Evolutionary conservation across 1,140 invertebrate species (phyloP), one percentile per base, ranked within the genome.

Genomic region (Marisa cornuarietis): DNA sequence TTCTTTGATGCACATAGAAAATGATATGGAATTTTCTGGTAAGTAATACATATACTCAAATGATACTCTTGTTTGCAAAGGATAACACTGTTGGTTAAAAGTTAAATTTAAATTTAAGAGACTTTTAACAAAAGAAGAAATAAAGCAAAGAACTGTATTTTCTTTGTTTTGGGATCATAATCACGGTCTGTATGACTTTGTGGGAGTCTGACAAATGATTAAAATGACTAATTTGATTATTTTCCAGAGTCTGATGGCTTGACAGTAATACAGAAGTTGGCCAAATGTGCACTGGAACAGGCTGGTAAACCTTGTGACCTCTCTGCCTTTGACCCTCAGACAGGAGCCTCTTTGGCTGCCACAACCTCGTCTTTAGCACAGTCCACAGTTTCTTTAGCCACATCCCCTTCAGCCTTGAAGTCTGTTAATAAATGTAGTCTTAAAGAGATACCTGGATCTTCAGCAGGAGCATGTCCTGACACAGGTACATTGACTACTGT

Each of bases 241-340:
- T 49, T 62, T 71, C 20, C 31, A 66, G 65, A 52, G 18, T 16
- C 62, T 24, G 79, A 83, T 51, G 68, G 74, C 11, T 52, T 79
- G 69, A 86, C 88, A 2, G 65, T 90, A 63, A 88, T 90, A 10
- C 82, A 89, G 81, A 85, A 85, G 76, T 82, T 90, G 62, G 88
- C 87, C 58, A 66, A 81, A 42, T 79, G 88, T 52, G 87, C 88
- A 7, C 83, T 86, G 66, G n/a, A 65, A 26, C 83, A 87, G 63
- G 81, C 83, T 24, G 89, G 87, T 26, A 80, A 78, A 24, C 87
- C 85, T 66, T 68, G 80, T 42, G 80, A 84, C 71, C 75, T 87
- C 10, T 82, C 78, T 18, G 82, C 84, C 58, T 82, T 90, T 58
- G 85, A 89, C 74, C 89, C 89, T 3, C 81, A 82, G 31, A 89